These are phyloP conservation scores for Microctenopoma stevenorrisi DNA, from an alignment of 2,797 vertebrate genomes.

Conservation along the genomic window DNA sequence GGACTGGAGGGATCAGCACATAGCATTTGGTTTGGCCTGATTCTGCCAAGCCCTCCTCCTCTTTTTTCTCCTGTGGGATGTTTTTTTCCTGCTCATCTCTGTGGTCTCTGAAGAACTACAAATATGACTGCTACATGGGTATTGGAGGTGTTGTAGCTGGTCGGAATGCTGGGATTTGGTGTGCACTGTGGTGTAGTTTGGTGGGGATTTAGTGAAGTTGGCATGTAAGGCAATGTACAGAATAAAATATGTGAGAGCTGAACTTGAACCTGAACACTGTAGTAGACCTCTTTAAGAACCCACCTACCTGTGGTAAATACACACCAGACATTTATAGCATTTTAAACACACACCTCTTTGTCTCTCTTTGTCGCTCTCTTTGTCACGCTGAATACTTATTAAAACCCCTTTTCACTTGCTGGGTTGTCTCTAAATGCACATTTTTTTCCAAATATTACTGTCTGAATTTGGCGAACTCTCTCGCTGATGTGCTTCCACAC, in stretches of 20 bases:
- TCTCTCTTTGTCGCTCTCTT: constrained; percentile 37
- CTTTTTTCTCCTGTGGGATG: constrained; percentile 56
- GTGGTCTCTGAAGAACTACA: constrained; percentile 74
- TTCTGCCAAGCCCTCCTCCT: constrained; percentile 70
- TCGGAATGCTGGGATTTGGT: constrained; percentile 58
- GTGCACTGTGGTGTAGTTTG: constrained; percentile 30
- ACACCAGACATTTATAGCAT: constrained; percentile 16
- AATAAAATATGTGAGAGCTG: constrained; percentile 18
- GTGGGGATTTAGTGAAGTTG: constrained; percentile 39
- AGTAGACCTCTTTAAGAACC: constrained; percentile 43
- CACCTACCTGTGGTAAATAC: constrained; percentile 37
- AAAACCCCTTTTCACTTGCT: constrained; percentile 44
- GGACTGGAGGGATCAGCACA: constrained; percentile 79
- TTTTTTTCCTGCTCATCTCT: constrained; percentile 46
- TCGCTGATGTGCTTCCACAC: constrained; percentile 55
- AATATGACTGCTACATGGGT: constrained; percentile 63
- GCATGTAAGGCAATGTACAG: constrained; percentile 18
- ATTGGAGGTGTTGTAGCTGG: constrained; percentile 41
- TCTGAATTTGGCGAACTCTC: constrained; percentile 38
- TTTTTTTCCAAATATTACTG: constrained; percentile 36
- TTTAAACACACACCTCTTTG: constrained; percentile 10
- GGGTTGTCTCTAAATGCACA: constrained; percentile 35
- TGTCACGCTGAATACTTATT: constrained; percentile 19
- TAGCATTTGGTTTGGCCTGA: constrained; percentile 81
- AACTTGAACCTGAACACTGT: constrained; percentile 37